These are phyloP conservation scores for Melierax canorus DNA, from an alignment of 2,113 vertebrate genomes.

Conservation along the genomic window DNA sequence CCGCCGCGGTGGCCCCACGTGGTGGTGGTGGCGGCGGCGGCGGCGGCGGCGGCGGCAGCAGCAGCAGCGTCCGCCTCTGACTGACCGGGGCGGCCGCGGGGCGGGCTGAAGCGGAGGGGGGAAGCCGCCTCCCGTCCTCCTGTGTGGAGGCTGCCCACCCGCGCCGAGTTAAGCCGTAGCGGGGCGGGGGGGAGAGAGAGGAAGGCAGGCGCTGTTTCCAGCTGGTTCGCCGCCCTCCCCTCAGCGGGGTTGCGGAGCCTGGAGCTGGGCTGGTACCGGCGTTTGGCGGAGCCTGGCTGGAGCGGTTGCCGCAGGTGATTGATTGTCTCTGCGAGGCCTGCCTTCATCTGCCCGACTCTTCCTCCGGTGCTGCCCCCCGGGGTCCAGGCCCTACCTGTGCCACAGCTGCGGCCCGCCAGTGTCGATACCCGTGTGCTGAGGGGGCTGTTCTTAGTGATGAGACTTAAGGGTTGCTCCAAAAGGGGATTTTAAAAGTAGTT, in stretches of 20 bases:
- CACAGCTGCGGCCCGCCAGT: rapidly evolving
- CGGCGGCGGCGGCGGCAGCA: too few species aligned
- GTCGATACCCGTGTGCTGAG: rapidly evolving
- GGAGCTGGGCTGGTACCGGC: background rate
- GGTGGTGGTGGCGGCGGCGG: too few species aligned
- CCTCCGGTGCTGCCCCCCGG: background rate
- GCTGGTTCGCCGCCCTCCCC: rapidly evolving
- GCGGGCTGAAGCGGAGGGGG: background rate
- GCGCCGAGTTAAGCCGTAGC: too few species aligned
- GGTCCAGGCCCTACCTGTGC: background rate
- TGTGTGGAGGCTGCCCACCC: background rate
- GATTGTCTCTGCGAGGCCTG: background rate
- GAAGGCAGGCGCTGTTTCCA: background rate
- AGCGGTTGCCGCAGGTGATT: background rate
- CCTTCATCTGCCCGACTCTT: too few species aligned
- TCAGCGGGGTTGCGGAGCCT: too few species aligned
- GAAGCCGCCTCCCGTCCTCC: background rate
- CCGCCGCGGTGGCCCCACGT: too few species aligned
- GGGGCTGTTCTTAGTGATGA: background rate
- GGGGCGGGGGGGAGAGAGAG: too few species aligned
- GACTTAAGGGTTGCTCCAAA: rapidly evolving
- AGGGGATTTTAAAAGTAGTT: background rate
- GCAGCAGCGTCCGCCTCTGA: too few species aligned
- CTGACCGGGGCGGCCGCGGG: too few species aligned
- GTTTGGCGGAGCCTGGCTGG: too few species aligned